Evolutionary conservation across 2,113 vertebrate genomes (phyloP), one percentile per base, ranked within the genome.

Genomic region (Trogon melanurus): DNA sequence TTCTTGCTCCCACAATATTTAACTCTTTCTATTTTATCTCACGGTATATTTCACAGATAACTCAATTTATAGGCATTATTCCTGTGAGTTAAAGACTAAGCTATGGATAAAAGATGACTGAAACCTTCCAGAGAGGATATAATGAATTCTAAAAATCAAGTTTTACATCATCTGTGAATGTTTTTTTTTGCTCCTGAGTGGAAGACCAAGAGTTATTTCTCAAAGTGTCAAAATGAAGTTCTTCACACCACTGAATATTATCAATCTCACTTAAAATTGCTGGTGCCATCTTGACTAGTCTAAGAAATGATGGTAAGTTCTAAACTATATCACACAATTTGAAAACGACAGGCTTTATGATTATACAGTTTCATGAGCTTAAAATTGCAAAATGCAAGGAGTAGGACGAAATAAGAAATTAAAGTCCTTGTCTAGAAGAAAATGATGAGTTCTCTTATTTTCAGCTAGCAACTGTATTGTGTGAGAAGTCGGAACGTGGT

Each of bases 251-350:
- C 17, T 64, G 79, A 85, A 48, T 53, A 58, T 48, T 88, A 92
- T 94, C 85, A 94, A 78, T 94, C 88, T 96, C 88, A 92, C 85
- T 96, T 92, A 67, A 84, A 69, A 86, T 12, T 61, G 62, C 85
- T 61, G 61, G 18, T 71, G 90, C 84, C 85, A 93, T 74, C 75
- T 62, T 79, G 66, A 72, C 61, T 93, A 72, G 74, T 67, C 65
- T 75, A 73, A 88, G 79, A 75, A 93, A 93, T 18, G 14, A 92
- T 22, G 27, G 61, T 6, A 88, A 64, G 45, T 95, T 91, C 85
- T 75, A 66, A 90, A 79, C 56, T 32, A 3, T 11, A 79, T 82
- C 66, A 54, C 36, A 44, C 29, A 34, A 69, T 25, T 67, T 45
- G 53, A 56, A 95, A 93, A 74, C 8, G 4, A 67, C 12, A 13